Conservation (phyloP, 2,888 invertebrate genomes). For the Prosapia bicincta region DNA sequence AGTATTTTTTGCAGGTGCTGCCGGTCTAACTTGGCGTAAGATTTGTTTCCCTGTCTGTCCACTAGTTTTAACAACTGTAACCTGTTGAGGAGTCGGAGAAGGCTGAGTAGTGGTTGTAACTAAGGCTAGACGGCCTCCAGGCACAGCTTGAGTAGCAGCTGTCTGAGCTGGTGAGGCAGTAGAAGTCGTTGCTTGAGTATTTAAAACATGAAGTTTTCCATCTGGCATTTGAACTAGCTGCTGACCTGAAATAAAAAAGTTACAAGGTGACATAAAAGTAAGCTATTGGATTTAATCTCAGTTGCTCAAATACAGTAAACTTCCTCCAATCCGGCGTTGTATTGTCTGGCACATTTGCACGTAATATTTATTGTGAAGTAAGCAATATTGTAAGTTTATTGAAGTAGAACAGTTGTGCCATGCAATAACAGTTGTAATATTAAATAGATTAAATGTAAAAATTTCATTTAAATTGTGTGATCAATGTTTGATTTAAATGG, state of each 20-base stretch:
- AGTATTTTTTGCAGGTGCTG: not conserved
- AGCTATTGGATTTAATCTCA: no score
- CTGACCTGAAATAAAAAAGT: conserved; percentile 55
- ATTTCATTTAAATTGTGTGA: no score
- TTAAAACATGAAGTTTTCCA: conserved; percentile 84
- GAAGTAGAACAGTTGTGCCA: no score
- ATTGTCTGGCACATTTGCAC: no score
- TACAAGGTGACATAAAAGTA: no score
- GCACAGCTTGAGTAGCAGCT: conserved; percentile 37
- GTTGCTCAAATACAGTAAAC: no score
- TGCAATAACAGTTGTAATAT: no score
- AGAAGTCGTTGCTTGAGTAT: conserved; percentile 49
- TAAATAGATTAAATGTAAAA: no score
- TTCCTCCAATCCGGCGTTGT: no score
- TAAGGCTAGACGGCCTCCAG: not conserved
- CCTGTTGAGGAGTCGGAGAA: conserved; percentile 35
- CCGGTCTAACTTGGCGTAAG: conserved; percentile 18
- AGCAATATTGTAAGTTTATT: no score
- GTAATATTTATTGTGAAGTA: no score
- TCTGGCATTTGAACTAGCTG: conserved; percentile 91
- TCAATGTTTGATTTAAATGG: no score
- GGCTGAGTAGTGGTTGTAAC: conserved; percentile 35
- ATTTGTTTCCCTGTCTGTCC: conserved; percentile 18
- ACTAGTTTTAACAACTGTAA: conserved; percentile 34
- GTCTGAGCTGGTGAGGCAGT: conserved; percentile 41